phyloP scores from a whole-genome alignment of 2,797 vertebrate genomes.

The Coendou prehensilis region DNA sequence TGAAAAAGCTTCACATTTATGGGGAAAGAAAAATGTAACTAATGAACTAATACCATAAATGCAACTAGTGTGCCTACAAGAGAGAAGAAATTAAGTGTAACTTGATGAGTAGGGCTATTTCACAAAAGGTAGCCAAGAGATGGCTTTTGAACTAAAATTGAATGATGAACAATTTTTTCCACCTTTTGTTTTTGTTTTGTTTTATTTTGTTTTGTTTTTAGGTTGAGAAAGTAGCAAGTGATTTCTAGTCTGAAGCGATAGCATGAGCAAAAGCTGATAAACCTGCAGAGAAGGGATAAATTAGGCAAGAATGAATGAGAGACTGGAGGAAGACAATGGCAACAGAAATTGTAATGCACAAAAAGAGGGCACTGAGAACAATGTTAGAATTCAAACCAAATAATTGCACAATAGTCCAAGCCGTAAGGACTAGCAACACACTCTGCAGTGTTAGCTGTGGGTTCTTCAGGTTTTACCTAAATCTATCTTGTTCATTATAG shows the following conservation, averaged over 20 bases:
- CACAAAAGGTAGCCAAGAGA: not conserved
- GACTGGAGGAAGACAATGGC: not conserved
- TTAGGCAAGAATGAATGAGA: not conserved
- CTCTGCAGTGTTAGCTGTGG: not conserved
- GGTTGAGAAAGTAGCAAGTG: not conserved
- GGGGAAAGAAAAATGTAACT: not conserved
- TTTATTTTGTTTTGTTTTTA: not conserved
- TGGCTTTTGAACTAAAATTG: not conserved
- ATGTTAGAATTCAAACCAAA: constrained; percentile 42
- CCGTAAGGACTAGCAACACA: not conserved
- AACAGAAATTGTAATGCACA: not conserved
- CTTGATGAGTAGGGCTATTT: not conserved
- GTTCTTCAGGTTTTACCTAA: not conserved
- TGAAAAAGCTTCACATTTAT: constrained; percentile 46
- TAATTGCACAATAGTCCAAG: not conserved
- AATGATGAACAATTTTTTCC: not conserved
- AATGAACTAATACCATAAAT: not conserved
- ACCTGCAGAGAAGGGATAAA: not conserved
- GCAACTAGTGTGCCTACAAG: not conserved
- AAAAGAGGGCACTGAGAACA: fast-evolving
- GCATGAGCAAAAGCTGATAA: not conserved
- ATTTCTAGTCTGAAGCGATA: constrained; percentile 21
- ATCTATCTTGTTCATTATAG: constrained; percentile 34
- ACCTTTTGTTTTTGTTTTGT: not conserved
- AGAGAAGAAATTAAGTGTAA: constrained; percentile 25